These are phyloP conservation scores for Trissolcus japonicus DNA, from an alignment of 2,888 invertebrate species.

Conservation along the genomic window DNA sequence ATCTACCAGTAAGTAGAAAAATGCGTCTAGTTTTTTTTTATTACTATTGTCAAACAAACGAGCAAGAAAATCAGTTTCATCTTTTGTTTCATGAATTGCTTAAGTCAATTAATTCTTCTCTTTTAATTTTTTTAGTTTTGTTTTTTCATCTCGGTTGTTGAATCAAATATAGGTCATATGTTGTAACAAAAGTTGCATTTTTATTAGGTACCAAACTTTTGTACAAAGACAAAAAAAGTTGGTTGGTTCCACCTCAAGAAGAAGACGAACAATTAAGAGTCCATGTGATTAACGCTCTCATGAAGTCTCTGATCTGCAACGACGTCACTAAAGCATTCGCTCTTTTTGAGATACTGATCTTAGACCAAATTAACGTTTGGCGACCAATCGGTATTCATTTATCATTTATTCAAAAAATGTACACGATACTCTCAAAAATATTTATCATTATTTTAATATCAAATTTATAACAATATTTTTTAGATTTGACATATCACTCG, in stretches of 20 bases:
- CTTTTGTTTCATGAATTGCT: no score
- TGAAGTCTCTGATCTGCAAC: constrained; percentile 25
- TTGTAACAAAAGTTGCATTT: neutral
- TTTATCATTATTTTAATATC: no score
- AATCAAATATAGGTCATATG: constrained; percentile 3
- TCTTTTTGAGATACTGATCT: constrained; percentile 27
- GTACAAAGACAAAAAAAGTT: constrained; percentile 13
- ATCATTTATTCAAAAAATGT: neutral
- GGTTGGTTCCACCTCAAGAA: constrained; percentile 16
- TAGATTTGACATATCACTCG: constrained; percentile 10
- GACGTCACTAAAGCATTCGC: constrained; percentile 20
- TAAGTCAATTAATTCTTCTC: no score
- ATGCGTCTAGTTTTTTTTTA: neutral
- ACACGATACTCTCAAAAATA: neutral
- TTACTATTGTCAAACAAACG: no score
- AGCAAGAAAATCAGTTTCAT: no score
- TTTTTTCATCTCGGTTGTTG: neutral
- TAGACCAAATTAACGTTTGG: constrained; percentile 26
- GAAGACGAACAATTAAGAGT: constrained; percentile 22
- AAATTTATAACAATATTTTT: neutral
- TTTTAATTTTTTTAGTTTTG: neutral
- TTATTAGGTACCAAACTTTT: constrained; percentile 18
- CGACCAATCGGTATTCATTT: constrained; percentile 29
- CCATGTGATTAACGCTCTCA: constrained; percentile 7
- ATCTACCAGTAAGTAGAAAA: constrained; percentile 5